A percentile compares a stretch with the other conserved stretches of the same genome.
Evolutionary conservation across 2,113 vertebrate genomes (phyloP).

Genomic region (Hystrix brachyura): DNA sequence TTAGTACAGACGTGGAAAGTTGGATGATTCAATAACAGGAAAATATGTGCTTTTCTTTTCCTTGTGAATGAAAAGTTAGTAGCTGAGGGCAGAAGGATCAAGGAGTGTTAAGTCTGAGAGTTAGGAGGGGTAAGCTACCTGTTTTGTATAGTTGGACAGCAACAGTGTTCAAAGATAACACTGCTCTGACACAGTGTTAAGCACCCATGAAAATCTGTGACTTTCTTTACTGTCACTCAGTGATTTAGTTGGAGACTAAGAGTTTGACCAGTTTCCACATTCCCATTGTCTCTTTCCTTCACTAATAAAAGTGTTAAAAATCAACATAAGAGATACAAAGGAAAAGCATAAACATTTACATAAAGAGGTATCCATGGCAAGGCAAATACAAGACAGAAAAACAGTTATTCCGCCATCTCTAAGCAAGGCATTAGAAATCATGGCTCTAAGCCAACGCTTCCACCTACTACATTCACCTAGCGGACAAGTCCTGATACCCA

Average conservation of each 20-base stretch:
- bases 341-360: neutral
- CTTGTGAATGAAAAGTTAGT: neutral
- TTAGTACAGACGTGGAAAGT: fast-evolving
- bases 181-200: neutral
- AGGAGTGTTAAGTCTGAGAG: neutral
- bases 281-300: neutral
- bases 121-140: neutral
- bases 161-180: neutral
- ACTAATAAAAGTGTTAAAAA: neutral
- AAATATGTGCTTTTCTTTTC: neutral
- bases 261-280: neutral
- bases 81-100: neutral
- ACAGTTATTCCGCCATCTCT: neutral
- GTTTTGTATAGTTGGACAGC: neutral
- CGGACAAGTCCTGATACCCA: neutral
- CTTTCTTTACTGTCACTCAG: neutral
- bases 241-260: neutral
- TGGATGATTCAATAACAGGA: neutral
- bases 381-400: neutral
- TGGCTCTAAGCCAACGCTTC: neutral
- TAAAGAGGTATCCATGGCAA: neutral
- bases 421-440: neutral
- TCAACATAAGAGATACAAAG: constrained; percentile 3
- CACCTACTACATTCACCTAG: neutral
- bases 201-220: neutral